Evolutionary conservation across 2,113 vertebrate species (phyloP), one percentile per base, ranked within the genome.

Genomic region (Amphiprion ocellaris): DNA sequence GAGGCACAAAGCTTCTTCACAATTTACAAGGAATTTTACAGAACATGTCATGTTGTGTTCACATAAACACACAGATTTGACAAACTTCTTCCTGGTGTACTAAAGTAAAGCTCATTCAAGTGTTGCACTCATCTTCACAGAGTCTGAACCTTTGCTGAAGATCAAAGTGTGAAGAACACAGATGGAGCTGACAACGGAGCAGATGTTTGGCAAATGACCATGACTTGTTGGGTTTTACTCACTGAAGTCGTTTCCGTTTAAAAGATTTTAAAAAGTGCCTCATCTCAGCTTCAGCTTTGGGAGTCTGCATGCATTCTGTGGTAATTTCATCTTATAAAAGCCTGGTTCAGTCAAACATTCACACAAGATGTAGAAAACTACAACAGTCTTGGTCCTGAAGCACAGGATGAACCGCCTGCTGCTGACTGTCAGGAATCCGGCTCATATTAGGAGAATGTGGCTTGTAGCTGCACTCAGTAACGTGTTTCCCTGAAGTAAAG

Each of bases 401-500:
- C 19, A 17, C 17, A 17, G 21, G 7, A 33, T 16, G 10, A 21
- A n/a, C 46, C 41, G 24, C 3, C 30, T 47, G 17, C 1, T 37
- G 49, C 47, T 0, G 2, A 10, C 26, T 8, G 41, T 30, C 59
- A 17, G n/a, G 24, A 16, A 16, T 47, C 50, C 10, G 50, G 56
- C 30, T 74, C 54, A 2, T 50, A 1, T 12, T 5, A 21, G 74
- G 41, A 74, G 64, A 11, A 46, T 10, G 10, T 30, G 15, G 33
- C 10, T 30, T 24, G 28, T 62, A 52, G 21, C n/a, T 74, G 69
- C 21, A 37, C 6, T 46, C 23, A 4, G 28, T 15, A 17, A 5
- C 24, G 16, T 15, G 23, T 56, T 74, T 58, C 41, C 61, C 66
- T 82, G 66, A 2, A 30, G 59, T 49, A 26, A 53, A 84, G 12